Conservation (phyloP, 2,888 invertebrate genomes). For the Torymus aiolomorphi region DNA sequence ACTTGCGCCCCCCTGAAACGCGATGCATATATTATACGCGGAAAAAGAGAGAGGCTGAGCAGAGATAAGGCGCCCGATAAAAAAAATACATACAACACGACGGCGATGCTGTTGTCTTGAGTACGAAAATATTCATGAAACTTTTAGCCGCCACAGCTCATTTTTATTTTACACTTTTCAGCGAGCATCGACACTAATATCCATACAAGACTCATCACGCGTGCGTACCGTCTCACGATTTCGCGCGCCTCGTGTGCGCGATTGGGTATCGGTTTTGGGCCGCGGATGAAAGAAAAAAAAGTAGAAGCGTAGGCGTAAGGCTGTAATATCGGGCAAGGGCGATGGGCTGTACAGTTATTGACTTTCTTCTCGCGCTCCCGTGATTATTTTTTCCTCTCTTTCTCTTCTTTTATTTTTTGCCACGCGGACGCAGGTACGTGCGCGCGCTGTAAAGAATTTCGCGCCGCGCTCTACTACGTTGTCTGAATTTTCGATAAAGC, state of each 20-base stretch:
- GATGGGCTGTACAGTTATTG: conserved; percentile 37
- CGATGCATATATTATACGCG: background rate
- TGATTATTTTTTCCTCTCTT: conserved; percentile 7
- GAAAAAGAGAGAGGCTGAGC: background rate
- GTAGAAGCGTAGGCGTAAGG: too few species aligned
- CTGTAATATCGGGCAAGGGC: too few species aligned
- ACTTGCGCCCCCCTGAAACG: too few species aligned
- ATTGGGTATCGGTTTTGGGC: too few species aligned
- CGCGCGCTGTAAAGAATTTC: background rate
- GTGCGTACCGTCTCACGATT: background rate
- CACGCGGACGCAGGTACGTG: too few species aligned
- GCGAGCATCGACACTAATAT: background rate
- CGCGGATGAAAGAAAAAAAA: too few species aligned
- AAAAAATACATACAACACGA: background rate
- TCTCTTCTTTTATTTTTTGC: too few species aligned
- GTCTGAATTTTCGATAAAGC: too few species aligned
- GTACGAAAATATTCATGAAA: conserved; percentile 28
- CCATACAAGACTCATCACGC: background rate
- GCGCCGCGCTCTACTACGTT: background rate
- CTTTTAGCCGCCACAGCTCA: background rate
- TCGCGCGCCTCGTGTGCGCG: too few species aligned
- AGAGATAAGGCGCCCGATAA: background rate
- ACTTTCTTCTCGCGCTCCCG: conserved; percentile 1
- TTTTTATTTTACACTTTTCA: conserved; percentile 29
- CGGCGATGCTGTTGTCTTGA: conserved; percentile 8